Conservation (phyloP, 2,113 vertebrate species). For the Microcebus murinus region DNA sequence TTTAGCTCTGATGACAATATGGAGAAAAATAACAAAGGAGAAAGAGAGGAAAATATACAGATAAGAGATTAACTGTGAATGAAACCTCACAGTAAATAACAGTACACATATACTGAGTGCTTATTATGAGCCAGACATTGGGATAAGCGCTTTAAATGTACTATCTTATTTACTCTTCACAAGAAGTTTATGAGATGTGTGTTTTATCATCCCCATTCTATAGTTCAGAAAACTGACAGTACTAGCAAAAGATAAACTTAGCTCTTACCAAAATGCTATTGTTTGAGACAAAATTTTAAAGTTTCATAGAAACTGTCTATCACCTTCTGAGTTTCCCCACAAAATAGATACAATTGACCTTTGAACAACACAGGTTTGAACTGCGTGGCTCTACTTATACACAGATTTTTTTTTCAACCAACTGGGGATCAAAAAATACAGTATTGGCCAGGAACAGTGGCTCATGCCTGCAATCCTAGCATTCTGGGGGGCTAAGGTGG, state of each 20-base stretch:
- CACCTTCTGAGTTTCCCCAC: conserved; percentile 22
- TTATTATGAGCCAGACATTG: not conserved
- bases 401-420: not conserved
- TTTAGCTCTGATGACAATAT: not conserved
- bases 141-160: not conserved
- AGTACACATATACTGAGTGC: not conserved
- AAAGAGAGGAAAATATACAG: not conserved
- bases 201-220: not conserved
- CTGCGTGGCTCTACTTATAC: not conserved
- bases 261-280: conserved; percentile 8
- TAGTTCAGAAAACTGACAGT: not conserved
- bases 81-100: not conserved
- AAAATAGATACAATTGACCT: not conserved
- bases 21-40: not conserved
- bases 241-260: conserved; percentile 7
- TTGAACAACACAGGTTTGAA: not conserved
- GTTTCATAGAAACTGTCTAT: not conserved
- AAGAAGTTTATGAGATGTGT: not conserved
- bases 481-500: too few species aligned
- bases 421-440: not conserved
- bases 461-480: too few species aligned
- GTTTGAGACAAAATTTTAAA: conserved; percentile 42
- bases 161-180: not conserved
- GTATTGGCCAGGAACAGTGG: too few species aligned
- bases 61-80: not conserved